Evolutionary conservation across 1,140 invertebrate genomes (phyloP), one percentile per base, ranked within the genome.

Genomic region (Anthonomus grandis): DNA sequence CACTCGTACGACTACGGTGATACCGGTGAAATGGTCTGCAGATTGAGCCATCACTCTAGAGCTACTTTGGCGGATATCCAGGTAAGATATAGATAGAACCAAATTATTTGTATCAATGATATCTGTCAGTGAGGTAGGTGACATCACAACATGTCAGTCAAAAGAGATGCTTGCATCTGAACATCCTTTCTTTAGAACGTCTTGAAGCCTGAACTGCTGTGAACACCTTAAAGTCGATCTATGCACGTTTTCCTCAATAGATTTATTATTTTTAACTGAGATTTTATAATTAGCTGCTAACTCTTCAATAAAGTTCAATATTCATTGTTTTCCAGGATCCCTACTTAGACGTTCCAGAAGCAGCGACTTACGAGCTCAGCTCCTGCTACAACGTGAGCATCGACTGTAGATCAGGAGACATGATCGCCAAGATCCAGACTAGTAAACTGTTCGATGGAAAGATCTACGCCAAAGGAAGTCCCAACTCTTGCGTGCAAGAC

Each of bases 321-420:
- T n/a, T n/a, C n/a, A n/a, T 49, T 47, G 61, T 60, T 62, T 34
- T 61, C 69, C 74, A 90, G 81, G 90, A 94, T 67, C 91, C 91
- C 2, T 95, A 94, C 73, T 78, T 95, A 37, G 89, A 92, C 62
- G 89, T 93, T 5, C 86, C 89, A 0, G 91, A 93, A 75, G 89
- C 89, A 8, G 86, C 90, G 1, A 95, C 92, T 6, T 95, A 93
- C 74, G 93, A 96, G 76, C 76, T 96, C 42, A 89, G 89, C 59
- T 93, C 93, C 4, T 96, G 93, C 73, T 96, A 95, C 80, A 95
- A 95, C 74, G 91, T 95, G 15, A 91, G 88, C 63, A 92, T 95
- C 64, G 90, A 94, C 70, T 96, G 93, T 67, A 81, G 90, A 37
- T 88, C 91, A 1, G 88, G 89, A 38, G 91, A 95, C 70, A 96